Conservation (phyloP, 2,888 invertebrate species). For the Orchesella flavescens region DNA sequence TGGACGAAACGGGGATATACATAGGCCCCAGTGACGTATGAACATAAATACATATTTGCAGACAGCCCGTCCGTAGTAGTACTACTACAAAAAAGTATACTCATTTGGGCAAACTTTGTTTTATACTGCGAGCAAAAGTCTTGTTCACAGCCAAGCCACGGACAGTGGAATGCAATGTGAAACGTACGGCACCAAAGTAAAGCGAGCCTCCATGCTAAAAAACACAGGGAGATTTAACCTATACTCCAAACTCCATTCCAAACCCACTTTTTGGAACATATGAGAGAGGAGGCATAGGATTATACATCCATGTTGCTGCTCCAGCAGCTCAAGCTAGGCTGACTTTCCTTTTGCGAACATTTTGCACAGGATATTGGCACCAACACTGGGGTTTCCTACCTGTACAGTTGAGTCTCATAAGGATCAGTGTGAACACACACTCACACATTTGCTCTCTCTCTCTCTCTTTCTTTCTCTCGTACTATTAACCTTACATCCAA, state of each 20-base stretch:
- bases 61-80: background rate
- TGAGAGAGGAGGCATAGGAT: too few species aligned
- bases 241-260: too few species aligned
- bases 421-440: background rate
- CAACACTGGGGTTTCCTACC: background rate
- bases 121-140: constrained; percentile 18
- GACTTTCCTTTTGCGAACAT: background rate
- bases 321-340: too few species aligned
- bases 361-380: background rate
- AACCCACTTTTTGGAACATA: too few species aligned
- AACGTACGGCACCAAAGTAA: too few species aligned
- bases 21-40: too few species aligned
- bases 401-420: constrained; percentile 14
- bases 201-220: too few species aligned
- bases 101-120: too few species aligned
- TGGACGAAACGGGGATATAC: too few species aligned
- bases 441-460: background rate
- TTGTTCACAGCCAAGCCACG: constrained; percentile 11
- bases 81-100: too few species aligned
- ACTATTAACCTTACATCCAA: too few species aligned
- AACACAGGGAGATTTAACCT: background rate
- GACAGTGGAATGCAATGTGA: constrained; percentile 7
- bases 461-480: background rate
- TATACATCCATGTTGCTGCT: too few species aligned
- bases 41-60: background rate